These are phyloP conservation scores for Xerus inauris DNA, from an alignment of 2,113 vertebrate genomes.

Conservation along the genomic window DNA sequence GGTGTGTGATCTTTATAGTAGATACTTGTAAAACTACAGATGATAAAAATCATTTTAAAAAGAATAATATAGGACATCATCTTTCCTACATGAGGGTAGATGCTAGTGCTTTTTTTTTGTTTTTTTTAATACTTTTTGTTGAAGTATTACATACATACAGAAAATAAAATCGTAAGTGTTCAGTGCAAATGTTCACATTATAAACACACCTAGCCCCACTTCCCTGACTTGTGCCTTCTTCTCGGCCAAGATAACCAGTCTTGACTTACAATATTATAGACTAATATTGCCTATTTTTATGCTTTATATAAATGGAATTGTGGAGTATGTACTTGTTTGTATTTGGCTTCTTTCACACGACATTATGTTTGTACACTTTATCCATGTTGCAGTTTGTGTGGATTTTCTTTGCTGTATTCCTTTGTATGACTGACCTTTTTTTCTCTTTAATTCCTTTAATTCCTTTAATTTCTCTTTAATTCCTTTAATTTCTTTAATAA, in stretches of 20 bases:
- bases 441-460: not conserved
- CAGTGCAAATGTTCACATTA: not conserved
- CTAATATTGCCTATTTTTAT: slow-evolving; percentile 7
- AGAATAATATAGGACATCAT: not conserved
- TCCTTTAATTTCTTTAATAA: too few species aligned
- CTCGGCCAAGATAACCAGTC: not conserved
- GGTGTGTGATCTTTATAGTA: not conserved
- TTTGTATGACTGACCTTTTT: not conserved
- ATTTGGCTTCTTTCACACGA: not conserved
- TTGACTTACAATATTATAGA: not conserved
- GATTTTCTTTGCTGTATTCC: slow-evolving; percentile 34
- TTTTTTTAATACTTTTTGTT: slow-evolving; percentile 34
- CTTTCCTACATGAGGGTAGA: not conserved
- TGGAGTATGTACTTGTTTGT: not conserved
- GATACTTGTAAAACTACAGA: not conserved
- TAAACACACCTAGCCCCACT: not conserved
- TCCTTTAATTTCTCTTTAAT: not conserved
- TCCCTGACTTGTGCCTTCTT: not conserved
- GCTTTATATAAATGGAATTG: not conserved
- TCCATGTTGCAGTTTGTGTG: not conserved
- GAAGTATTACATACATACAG: not conserved
- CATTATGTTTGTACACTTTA: not conserved
- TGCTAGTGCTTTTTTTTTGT: not conserved
- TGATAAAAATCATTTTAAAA: slow-evolving; percentile 37
- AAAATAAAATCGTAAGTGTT: not conserved